Percentiles rank a stretch among this genome's conserved stretches.
Evolutionary conservation across 2,797 vertebrate species (phyloP).

Genomic region (Triplophysa bombifrons): DNA sequence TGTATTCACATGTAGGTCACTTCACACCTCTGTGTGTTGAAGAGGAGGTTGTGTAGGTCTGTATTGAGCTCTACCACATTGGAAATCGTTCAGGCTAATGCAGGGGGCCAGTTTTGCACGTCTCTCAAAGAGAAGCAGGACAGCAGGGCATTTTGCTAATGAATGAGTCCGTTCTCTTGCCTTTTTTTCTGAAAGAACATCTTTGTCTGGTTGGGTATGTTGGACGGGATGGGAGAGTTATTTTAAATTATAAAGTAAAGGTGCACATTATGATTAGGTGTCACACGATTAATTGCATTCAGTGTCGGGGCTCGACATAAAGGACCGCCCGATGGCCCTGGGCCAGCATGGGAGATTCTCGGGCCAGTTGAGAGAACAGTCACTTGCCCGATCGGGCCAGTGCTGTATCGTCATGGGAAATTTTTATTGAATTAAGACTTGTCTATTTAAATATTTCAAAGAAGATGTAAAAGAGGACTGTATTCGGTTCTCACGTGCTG

Average conservation of each 20-base stretch:
- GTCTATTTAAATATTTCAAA: no score
- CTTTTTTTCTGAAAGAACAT: not conserved
- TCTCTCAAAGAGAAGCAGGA: not conserved
- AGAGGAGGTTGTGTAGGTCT: conserved; percentile 4
- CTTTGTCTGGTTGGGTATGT: not conserved
- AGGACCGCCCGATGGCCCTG: no score
- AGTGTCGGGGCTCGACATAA: no score
- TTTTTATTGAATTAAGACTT: no score
- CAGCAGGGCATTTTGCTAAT: conserved; percentile 9
- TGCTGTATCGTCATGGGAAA: no score
- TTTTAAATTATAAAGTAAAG: not conserved
- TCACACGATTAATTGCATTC: no score
- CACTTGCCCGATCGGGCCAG: no score
- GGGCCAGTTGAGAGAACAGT: no score
- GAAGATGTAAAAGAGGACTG: no score
- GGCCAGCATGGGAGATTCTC: no score
- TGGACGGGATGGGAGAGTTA: not conserved
- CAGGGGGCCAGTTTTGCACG: conserved; percentile 9
- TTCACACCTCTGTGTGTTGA: conserved; percentile 23
- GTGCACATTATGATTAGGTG: no score
- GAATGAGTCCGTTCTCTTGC: conserved; percentile 10
- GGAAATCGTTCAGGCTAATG: conserved; percentile 37
- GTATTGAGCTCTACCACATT: not conserved
- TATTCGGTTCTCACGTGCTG: no score
- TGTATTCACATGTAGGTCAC: conserved; percentile 31